phyloP scores from a whole-genome alignment of 1,140 invertebrate species.

The Rhopalosiphum padi region DNA sequence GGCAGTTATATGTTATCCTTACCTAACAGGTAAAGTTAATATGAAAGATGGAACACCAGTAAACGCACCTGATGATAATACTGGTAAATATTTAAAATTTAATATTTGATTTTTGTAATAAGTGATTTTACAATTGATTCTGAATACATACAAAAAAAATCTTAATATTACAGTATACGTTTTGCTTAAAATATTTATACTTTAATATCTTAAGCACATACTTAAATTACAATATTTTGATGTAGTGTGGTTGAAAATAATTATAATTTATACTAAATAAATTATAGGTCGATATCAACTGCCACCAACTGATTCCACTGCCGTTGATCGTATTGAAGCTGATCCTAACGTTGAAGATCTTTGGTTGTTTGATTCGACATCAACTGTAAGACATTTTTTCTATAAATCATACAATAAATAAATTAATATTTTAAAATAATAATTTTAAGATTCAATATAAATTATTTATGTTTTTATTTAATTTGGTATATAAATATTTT shows the following conservation, averaged over 20 bases:
- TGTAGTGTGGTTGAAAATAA: background rate
- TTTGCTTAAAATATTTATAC: background rate
- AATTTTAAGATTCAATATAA: background rate
- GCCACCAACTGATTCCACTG: background rate
- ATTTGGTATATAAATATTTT: background rate
- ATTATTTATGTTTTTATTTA: no score
- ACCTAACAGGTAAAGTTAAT: background rate
- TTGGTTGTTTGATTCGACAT: background rate
- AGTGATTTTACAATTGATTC: background rate
- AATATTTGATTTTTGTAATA: background rate
- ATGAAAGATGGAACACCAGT: background rate
- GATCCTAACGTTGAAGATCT: background rate
- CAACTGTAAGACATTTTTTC: background rate
- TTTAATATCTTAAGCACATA: background rate
- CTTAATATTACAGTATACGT: no score
- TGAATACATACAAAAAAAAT: background rate
- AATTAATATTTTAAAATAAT: background rate
- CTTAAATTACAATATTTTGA: background rate
- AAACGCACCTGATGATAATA: background rate
- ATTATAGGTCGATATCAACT: background rate
- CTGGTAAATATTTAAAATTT: background rate
- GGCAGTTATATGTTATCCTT: background rate
- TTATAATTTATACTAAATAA: no score
- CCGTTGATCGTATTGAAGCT: background rate
- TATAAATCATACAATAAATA: background rate